These are phyloP conservation scores for Aphelocoma coerulescens DNA, from an alignment of 2,113 vertebrate genomes.

Conservation along the genomic window DNA sequence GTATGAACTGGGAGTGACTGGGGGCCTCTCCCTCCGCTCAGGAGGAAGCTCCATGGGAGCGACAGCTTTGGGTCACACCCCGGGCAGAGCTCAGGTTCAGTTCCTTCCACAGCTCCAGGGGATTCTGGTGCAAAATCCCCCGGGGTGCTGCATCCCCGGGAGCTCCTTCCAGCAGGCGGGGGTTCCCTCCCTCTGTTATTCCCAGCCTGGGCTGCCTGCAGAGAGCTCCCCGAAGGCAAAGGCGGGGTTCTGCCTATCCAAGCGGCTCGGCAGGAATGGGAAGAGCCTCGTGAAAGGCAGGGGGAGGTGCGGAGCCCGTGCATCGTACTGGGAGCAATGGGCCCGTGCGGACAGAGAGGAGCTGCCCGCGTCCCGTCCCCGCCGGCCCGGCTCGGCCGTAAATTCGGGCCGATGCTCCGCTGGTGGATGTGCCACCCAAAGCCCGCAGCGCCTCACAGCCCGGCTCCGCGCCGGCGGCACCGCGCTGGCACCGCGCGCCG, in stretches of 20 bases:
- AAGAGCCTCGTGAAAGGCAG: slow-evolving; percentile 27
- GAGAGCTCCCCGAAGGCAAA: slow-evolving; percentile 46
- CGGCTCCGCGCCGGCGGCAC: not conserved
- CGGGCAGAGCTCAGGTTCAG: rapidly evolving
- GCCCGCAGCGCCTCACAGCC: not conserved
- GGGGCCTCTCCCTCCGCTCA: not conserved
- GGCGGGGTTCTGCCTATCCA: slow-evolving; percentile 32
- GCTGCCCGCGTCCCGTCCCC: slow-evolving; percentile 13
- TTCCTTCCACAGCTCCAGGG: not conserved
- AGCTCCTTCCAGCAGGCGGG: not conserved
- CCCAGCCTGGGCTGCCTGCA: slow-evolving; percentile 20
- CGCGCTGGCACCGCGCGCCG: not conserved
- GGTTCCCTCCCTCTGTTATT: not conserved
- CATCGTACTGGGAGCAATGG: slow-evolving; percentile 21
- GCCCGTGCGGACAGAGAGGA: slow-evolving; percentile 38
- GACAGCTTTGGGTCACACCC: not conserved
- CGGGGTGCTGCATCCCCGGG: not conserved
- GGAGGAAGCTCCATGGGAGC: rapidly evolving
- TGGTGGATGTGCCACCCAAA: not conserved
- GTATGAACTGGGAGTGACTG: not conserved
- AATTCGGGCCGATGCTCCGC: no score
- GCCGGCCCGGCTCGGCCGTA: not conserved
- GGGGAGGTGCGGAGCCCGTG: not conserved
- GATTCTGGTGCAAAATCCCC: not conserved
- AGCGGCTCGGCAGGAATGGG: slow-evolving; percentile 40